phyloP scores from a whole-genome alignment of 2,797 vertebrate genomes.

The Coregonus ussuriensis region DNA sequence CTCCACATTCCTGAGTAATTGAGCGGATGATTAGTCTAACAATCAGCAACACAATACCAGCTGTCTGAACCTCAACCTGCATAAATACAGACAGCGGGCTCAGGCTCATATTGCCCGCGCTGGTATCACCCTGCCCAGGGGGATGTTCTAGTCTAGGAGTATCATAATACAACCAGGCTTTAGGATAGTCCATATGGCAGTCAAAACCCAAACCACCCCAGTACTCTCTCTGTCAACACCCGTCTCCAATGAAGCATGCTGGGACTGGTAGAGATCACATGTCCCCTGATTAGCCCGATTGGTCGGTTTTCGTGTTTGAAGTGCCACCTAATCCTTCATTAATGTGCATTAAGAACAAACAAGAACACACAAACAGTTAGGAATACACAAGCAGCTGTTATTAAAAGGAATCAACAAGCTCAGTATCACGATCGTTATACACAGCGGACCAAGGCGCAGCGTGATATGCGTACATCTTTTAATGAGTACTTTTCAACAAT shows the following conservation, averaged over 20 bases:
- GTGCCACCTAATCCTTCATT: conserved; percentile 50
- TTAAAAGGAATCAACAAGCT: neutral
- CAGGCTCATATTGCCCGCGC: conserved; percentile 19
- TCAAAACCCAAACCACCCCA: conserved; percentile 63
- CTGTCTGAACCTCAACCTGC: conserved; percentile 74
- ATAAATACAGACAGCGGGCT: conserved; percentile 73
- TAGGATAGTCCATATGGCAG: conserved; percentile 64
- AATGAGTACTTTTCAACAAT: too few species aligned
- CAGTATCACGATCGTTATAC: too few species aligned
- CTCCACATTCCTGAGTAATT: conserved; percentile 84
- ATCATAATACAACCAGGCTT: neutral
- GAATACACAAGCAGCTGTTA: conserved; percentile 34
- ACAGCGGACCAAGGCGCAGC: too few species aligned
- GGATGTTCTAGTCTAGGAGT: neutral
- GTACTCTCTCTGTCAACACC: conserved; percentile 64
- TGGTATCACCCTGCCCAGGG: neutral
- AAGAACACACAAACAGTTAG: conserved; percentile 32
- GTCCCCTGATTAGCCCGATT: conserved; percentile 60
- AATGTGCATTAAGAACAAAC: conserved; percentile 14
- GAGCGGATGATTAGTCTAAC: conserved; percentile 82
- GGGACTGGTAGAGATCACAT: conserved; percentile 63
- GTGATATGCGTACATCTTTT: too few species aligned
- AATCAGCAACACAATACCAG: conserved; percentile 80
- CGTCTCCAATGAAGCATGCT: conserved; percentile 68
- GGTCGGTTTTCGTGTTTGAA: conserved; percentile 50